Percentiles rank a stretch among this genome's conserved stretches.
These are phyloP conservation scores for Epinephelus lanceolatus DNA, from an alignment of 2,113 vertebrate genomes.

Conservation along the genomic window DNA sequence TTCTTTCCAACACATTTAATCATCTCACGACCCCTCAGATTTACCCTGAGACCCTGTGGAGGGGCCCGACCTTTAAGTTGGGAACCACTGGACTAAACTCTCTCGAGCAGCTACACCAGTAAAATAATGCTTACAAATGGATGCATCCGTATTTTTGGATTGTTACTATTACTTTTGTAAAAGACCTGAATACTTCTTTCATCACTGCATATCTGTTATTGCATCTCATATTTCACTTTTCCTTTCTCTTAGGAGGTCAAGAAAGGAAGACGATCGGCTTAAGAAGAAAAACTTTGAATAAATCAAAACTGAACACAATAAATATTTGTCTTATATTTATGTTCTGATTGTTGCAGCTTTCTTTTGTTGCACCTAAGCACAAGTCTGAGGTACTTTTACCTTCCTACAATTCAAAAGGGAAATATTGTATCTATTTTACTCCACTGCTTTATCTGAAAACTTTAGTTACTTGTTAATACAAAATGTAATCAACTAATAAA, in stretches of 20 bases:
- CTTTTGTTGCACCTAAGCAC: background rate
- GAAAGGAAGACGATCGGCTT: background rate
- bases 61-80: background rate
- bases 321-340: background rate
- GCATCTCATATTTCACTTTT: background rate
- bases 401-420: background rate
- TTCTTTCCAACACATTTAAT: background rate
- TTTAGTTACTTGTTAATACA: background rate
- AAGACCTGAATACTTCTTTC: background rate
- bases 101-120: background rate
- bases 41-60: no score
- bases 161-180: background rate
- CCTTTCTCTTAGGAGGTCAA: constrained; percentile 49
- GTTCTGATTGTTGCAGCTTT: background rate
- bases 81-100: background rate
- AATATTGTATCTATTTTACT: background rate
- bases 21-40: background rate
- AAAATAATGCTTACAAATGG: background rate
- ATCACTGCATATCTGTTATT: background rate
- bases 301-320: constrained; percentile 14
- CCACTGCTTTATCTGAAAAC: background rate
- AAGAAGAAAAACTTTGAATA: background rate
- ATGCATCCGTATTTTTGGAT: background rate
- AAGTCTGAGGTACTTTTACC: background rate
- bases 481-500: background rate